A percentile compares a stretch with the other conserved stretches of the same genome.
Evolutionary conservation across 2,113 vertebrate species (phyloP).

Genomic region (Zingel zingel): DNA sequence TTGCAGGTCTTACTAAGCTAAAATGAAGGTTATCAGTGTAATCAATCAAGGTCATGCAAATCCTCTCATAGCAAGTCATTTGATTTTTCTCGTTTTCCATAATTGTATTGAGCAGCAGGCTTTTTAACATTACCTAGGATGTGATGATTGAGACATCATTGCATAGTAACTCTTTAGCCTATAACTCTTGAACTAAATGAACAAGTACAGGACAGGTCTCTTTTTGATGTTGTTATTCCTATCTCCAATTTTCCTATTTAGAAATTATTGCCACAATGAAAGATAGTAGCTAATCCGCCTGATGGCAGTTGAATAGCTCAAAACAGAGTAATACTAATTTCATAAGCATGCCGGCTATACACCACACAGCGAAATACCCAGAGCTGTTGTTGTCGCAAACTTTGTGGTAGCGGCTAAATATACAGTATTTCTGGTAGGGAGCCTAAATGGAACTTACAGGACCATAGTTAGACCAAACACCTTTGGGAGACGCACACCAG

Average conservation of each 20-base stretch:
- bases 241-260: neutral
- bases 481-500: slow-evolving; percentile 63
- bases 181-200: slow-evolving; percentile 10
- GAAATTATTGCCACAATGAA: neutral
- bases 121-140: neutral
- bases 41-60: slow-evolving; percentile 7
- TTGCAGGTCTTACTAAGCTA: neutral
- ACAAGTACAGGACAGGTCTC: neutral
- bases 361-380: neutral
- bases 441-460: slow-evolving; percentile 30
- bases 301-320: neutral
- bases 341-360: neutral
- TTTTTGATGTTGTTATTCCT: neutral
- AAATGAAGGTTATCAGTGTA: slow-evolving; percentile 23
- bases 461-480: slow-evolving; percentile 56
- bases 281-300: neutral
- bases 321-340: neutral
- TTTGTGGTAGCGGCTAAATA: neutral
- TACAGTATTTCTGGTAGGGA: slow-evolving; percentile 7
- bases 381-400: neutral
- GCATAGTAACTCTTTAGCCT: neutral
- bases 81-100: slow-evolving; percentile 10
- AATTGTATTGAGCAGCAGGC: neutral
- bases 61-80: neutral
- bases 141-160: neutral